phyloP scores from a whole-genome alignment of 2,888 invertebrate species.

The Xestia rhomboidea region DNA sequence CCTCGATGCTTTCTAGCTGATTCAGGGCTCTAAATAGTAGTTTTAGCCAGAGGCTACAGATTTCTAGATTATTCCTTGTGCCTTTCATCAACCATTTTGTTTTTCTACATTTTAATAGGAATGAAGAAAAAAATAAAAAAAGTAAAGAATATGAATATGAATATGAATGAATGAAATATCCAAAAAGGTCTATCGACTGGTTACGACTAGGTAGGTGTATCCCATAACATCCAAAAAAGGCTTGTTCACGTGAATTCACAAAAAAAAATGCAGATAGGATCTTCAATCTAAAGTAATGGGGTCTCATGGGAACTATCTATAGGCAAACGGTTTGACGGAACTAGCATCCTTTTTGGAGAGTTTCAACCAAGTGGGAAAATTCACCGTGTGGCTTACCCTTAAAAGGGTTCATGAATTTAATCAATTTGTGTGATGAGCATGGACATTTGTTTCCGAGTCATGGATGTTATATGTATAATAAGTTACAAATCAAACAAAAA shows the following conservation, averaged over 20 bases:
- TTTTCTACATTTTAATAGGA: not conserved
- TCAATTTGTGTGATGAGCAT: too few species aligned
- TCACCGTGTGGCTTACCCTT: not conserved
- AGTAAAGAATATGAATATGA: too few species aligned
- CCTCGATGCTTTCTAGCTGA: not conserved
- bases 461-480: too few species aligned
- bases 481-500: too few species aligned
- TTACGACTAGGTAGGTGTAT: not conserved
- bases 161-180: not conserved
- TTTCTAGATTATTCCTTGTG: not conserved
- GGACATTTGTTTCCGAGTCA: too few species aligned
- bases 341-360: slow-evolving; percentile 18
- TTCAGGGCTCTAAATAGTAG: not conserved
- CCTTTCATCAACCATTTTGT: not conserved
- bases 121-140: too few species aligned
- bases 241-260: slow-evolving; percentile 9
- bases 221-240: not conserved
- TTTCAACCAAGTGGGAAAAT: not conserved
- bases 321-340: slow-evolving; percentile 30
- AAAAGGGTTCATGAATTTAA: slow-evolving; percentile 28
- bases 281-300: slow-evolving; percentile 56
- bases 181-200: not conserved
- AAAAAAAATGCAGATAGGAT: slow-evolving; percentile 54
- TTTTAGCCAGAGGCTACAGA: not conserved
- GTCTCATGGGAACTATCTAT: slow-evolving; percentile 47